Base-by-base conservation (phyloP, 2,888 invertebrate species). In the Miltochrista miniata region DNA sequence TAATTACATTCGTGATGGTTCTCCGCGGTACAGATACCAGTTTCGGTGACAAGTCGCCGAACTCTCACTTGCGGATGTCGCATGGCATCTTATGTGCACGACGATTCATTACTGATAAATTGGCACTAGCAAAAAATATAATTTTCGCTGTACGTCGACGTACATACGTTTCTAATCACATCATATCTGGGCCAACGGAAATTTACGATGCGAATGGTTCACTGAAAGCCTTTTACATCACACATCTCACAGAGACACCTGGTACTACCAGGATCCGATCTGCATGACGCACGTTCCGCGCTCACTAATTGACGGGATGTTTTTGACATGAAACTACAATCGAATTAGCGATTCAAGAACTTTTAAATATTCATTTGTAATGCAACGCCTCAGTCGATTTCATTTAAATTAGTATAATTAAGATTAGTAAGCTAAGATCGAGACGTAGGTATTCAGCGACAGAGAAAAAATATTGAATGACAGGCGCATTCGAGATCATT, bases 181-280 rank as follows among this genome's bases (percentile, higher is more conserved):
- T 80, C 81, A 85, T 74, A 90, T 86, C 90, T 87, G 76, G 91
- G 91, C 84, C 89, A 90, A 68, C 85, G 91, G 91, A 90, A 90
- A 84, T 83, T 81, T 87, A 86, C 90, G 78, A 83, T 70, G 81
- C 76, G 68, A 75, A 68, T 78, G 78, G 81, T 81, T 73, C 82
- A 78, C 89, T 90, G 89, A 89, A 89, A 90, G 88, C 73, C 77
- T 88, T 90, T 90, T 90, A 90, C 90, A 86, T 90, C 90, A 87
- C 90, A 87, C 76, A 73, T 76, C 76, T 76, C 72, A 61, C 69
- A 64, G 76, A 64, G 76, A 68, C 80, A 82, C 81, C 81, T 80
- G 86, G 83, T 69, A 77, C 79, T 84, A 89, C 90, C 90, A 90
- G 91, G 90, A 90, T 88, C 85, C 79, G 82, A 84, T 73, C 76